Evolutionary conservation across 2,888 invertebrate genomes (phyloP), one percentile per base, ranked within the genome.

Genomic region (Drosophila buzzatii): DNA sequence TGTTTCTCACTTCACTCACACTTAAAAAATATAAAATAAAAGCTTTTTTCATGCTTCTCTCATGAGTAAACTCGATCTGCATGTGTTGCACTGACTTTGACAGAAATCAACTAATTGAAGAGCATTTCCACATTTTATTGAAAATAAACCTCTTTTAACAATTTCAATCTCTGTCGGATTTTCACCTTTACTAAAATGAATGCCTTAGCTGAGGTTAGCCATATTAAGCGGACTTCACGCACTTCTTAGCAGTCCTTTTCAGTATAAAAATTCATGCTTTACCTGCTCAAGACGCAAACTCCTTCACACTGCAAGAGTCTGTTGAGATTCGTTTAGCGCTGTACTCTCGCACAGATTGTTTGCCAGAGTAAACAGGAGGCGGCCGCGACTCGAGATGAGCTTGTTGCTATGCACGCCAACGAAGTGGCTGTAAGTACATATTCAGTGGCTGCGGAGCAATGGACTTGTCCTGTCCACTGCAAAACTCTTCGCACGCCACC

Each of bases 331-430:
- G 52, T 37, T 53, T 53, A 53, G 37, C 37, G 52, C 35, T 53
- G 20, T 16, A 6, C 27, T 6, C 35, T 52, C 4, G 33, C 35
- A 9, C 49, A 23, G 23, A 23, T 53, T 16, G 35, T 9, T 18
- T 9, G 16, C 18, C 52, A 16, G 2, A 37, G 52, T 16, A 23
- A 53, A 37, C 52, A 37, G 37, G 37, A 37, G 37, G 20, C 23
- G 35, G 33, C 20, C 35, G 52, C 51, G 51, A 12, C 12, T 33
- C 20, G 52, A 52, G 52, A 37, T 53, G 52, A 23, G 52, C 52
- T 53, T 53, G 37, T 53, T 23, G 37, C 52, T 53, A 53, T 53
- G 52, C 52, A 37, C 16, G 37, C 20, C 52, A 37, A 53, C 37
- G 37, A 53, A 37, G 52, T 53, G 52, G 10, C 33, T 23, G 37